Conservation (phyloP, 35 echinoderm and acorn worm genomes). For the Heliocidaris erythrogramma region DNA sequence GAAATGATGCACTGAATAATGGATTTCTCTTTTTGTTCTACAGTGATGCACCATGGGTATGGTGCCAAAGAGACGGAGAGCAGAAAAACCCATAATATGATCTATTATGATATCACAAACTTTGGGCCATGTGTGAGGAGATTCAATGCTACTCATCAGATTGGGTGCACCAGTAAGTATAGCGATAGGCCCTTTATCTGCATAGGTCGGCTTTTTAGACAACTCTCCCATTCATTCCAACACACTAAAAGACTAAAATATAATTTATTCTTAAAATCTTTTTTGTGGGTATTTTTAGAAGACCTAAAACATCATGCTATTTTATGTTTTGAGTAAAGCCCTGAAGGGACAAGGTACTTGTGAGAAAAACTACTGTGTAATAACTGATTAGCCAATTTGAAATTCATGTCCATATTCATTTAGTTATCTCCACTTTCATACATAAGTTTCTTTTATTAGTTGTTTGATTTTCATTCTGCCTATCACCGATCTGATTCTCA, state of each 20-base stretch:
- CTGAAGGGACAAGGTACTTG: background rate
- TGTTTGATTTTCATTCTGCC: no score
- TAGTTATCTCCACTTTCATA: no score
- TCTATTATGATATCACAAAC: constrained; percentile 75
- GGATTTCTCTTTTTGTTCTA: background rate
- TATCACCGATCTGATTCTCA: no score
- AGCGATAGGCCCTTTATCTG: background rate
- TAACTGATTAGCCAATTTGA: no score
- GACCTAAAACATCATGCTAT: background rate
- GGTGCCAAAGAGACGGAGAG: background rate
- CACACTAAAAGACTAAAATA: background rate
- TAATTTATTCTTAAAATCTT: background rate
- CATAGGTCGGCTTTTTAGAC: background rate
- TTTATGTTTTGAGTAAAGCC: background rate
- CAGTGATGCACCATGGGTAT: background rate
- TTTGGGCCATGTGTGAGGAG: constrained; percentile 81
- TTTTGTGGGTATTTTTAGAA: background rate
- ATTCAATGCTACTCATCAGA: constrained; percentile 89
- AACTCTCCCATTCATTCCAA: background rate
- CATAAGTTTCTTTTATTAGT: no score
- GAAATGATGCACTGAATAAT: background rate
- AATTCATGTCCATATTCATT: no score
- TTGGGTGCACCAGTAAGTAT: constrained; percentile 96
- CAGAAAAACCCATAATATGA: constrained; percentile 80
- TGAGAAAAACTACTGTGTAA: no score